These are phyloP conservation scores for Cygnus olor DNA, from an alignment of 2,797 vertebrate genomes.

Conservation along the genomic window DNA sequence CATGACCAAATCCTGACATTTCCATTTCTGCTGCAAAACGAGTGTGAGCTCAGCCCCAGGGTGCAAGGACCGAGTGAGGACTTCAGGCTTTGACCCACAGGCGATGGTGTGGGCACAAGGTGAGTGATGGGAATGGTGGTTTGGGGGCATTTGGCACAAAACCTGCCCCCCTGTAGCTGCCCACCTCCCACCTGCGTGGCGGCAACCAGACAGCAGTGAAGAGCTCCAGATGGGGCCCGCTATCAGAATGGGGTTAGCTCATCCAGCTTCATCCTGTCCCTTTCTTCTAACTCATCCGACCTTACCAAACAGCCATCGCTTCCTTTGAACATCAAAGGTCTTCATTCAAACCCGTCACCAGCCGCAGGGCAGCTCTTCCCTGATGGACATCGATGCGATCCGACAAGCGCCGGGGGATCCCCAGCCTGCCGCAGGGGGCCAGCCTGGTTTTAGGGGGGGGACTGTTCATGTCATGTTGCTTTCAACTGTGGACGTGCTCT, in stretches of 20 bases:
- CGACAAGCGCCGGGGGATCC: not conserved
- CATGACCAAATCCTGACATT: not conserved
- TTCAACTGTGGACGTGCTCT: not conserved
- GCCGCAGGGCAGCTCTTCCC: not conserved
- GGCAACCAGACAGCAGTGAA: not conserved
- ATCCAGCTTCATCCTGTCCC: not conserved
- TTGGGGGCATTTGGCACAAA: fast-evolving
- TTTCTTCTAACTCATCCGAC: conserved; percentile 46
- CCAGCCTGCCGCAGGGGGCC: not conserved
- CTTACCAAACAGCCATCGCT: conserved; percentile 25
- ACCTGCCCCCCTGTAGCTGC: not conserved
- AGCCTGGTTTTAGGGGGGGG: not conserved
- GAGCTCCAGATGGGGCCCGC: conserved; percentile 23
- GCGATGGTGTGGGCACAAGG: not conserved
- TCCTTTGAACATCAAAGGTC: conserved; percentile 51
- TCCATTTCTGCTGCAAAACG: not conserved
- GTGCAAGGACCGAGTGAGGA: not conserved
- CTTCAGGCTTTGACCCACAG: not conserved
- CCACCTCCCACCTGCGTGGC: not conserved
- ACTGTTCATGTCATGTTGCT: conserved; percentile 9
- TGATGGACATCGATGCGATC: fast-evolving
- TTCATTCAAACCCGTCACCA: conserved; percentile 40
- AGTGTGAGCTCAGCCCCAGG: not conserved
- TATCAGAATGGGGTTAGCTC: not conserved
- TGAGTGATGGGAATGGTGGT: not conserved